Percentiles rank a stretch among this genome's conserved stretches.
Conservation (phyloP, 2,113 vertebrate genomes). For the Cranoglanis bouderius region DNA sequence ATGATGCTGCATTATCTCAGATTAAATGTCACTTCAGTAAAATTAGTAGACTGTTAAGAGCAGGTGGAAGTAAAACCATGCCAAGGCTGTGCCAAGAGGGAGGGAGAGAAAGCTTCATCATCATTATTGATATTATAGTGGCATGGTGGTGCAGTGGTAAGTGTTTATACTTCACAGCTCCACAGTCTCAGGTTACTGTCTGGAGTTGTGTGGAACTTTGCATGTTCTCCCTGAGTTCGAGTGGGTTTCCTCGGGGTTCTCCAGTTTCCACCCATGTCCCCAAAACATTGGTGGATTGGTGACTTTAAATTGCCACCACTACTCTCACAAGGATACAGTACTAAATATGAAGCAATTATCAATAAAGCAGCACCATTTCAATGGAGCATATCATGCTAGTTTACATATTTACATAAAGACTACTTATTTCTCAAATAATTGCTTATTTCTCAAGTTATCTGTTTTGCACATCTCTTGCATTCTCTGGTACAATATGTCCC, state of each 20-base stretch:
- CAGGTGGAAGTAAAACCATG: background rate
- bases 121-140: background rate
- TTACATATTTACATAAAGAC: background rate
- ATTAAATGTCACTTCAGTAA: background rate
- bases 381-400: background rate
- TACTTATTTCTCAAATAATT: background rate
- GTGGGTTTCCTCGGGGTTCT: background rate
- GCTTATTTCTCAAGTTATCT: background rate
- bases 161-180: background rate
- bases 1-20: slow-evolving; percentile 31
- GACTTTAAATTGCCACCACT: background rate
- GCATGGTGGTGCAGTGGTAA: background rate
- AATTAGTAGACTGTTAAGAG: background rate
- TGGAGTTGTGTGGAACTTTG: background rate
- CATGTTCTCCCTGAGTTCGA: background rate
- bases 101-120: background rate
- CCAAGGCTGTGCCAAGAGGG: too few species aligned
- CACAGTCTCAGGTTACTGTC: background rate
- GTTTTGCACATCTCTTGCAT: background rate
- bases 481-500: background rate
- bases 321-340: background rate
- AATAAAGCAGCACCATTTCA: background rate
- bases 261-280: background rate
- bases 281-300: background rate
- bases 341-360: background rate